Percentiles rank a stretch among this genome's conserved stretches.
Evolutionary conservation across 2,113 vertebrate species (phyloP).

Genomic region (Eudorcas thomsonii): DNA sequence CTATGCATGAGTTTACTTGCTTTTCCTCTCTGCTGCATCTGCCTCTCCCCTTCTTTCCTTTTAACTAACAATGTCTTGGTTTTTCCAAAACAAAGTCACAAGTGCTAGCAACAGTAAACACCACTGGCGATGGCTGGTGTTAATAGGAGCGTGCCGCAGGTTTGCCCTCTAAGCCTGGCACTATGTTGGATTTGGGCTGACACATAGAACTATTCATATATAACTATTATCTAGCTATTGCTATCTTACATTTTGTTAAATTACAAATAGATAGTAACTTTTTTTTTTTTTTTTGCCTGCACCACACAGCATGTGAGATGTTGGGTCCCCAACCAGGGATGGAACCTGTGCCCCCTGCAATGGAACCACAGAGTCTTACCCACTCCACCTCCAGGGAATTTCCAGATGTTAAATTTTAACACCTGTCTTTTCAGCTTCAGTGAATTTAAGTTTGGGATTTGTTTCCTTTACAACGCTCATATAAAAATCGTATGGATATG

Average conservation of each 20-base stretch:
- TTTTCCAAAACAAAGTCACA: background rate
- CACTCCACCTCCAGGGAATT: background rate
- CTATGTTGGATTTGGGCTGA: background rate
- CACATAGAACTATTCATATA: background rate
- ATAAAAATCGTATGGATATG: background rate
- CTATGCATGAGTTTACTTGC: background rate
- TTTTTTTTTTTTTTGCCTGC: background rate
- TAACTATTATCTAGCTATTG: background rate
- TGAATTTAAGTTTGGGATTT: background rate
- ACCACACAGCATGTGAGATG: background rate
- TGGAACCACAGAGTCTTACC: background rate
- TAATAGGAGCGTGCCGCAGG: fast-evolving
- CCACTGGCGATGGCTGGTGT: fast-evolving
- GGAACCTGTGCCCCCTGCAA: background rate
- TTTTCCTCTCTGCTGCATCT: background rate
- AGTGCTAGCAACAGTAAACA: fast-evolving
- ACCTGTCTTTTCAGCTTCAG: background rate
- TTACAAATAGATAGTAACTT: background rate
- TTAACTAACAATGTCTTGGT: background rate
- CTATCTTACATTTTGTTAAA: background rate
- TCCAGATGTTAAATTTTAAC: background rate
- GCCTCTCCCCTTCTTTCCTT: background rate
- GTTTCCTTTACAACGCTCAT: background rate
- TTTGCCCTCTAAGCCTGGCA: background rate
- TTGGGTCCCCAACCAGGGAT: background rate